Evolutionary conservation across 2,113 vertebrate species (phyloP).

Genomic region (Tragulus kanchil): DNA sequence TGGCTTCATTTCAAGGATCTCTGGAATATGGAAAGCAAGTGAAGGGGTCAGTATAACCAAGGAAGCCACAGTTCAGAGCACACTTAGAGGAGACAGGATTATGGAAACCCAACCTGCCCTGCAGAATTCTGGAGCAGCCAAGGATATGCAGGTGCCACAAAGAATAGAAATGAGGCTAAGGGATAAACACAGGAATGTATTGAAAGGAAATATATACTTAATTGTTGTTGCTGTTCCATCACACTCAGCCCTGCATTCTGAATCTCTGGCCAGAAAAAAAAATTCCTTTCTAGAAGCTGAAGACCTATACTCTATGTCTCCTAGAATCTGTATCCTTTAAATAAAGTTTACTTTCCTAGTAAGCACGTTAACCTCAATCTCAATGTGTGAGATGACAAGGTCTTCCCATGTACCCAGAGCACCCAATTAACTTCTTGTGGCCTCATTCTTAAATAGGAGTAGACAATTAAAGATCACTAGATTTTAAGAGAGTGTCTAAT

Average conservation of each 20-base stretch:
- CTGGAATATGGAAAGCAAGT: neutral
- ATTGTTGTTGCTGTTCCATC: accelerated
- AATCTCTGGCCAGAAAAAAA: neutral
- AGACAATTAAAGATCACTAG: slow-evolving; percentile 4
- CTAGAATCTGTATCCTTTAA: neutral
- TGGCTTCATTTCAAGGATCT: neutral
- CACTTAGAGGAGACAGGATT: accelerated
- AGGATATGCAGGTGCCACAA: neutral
- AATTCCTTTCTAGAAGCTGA: neutral
- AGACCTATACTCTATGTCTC: neutral
- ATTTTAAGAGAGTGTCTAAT: neutral
- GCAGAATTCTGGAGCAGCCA: neutral
- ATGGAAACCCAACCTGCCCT: neutral
- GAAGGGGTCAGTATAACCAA: neutral
- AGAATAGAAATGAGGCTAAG: neutral
- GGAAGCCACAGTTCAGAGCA: neutral
- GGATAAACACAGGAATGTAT: neutral
- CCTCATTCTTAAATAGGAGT: neutral
- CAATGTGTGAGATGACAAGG: neutral
- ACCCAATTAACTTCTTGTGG: neutral
- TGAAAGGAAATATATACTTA: neutral
- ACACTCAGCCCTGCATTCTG: neutral
- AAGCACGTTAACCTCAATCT: neutral
- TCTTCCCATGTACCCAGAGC: neutral
- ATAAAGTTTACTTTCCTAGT: neutral